phyloP scores from a whole-genome alignment of 2,888 invertebrate species.

The Leucania comma region DNA sequence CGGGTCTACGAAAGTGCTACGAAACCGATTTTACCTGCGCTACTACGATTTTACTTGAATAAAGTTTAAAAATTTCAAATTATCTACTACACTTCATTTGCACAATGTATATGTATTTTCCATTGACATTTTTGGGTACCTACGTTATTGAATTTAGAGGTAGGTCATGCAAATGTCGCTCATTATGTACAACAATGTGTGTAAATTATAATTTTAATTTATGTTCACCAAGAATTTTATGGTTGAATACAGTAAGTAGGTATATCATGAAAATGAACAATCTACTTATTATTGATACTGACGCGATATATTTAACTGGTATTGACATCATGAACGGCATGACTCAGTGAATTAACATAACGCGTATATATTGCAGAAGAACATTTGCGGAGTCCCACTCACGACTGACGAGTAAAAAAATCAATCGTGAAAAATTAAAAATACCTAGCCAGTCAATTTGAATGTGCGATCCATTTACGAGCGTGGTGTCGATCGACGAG shows the following conservation, averaged over 20 bases:
- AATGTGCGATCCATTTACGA: slow-evolving; percentile 72
- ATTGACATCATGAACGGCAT: slow-evolving; percentile 41
- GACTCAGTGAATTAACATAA: slow-evolving; percentile 62
- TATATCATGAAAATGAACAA: slow-evolving; percentile 22
- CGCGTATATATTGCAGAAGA: slow-evolving; percentile 54
- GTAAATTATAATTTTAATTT: slow-evolving; percentile 12
- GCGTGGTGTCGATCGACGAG: slow-evolving; percentile 50
- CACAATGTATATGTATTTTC: background rate
- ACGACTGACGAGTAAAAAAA: slow-evolving; percentile 67
- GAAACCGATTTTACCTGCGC: slow-evolving; percentile 49
- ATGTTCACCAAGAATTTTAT: slow-evolving; percentile 32
- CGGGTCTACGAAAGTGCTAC: slow-evolving; percentile 83
- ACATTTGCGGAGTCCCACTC: slow-evolving; percentile 53
- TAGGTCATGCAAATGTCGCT: slow-evolving; percentile 7
- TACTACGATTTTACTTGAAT: slow-evolving; percentile 25
- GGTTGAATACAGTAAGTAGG: slow-evolving; percentile 13
- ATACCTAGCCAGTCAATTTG: slow-evolving; percentile 67
- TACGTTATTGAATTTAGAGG: slow-evolving; percentile 23
- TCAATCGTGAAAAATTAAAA: slow-evolving; percentile 70
- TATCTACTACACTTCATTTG: slow-evolving; percentile 5
- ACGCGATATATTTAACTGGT: slow-evolving; percentile 41
- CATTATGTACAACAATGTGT: slow-evolving; percentile 1
- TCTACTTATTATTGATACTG: slow-evolving; percentile 30
- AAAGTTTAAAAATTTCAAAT: slow-evolving; percentile 11
- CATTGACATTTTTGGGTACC: slow-evolving; percentile 2